Base-by-base conservation (phyloP, 2,888 invertebrate genomes). In the Thysanoteuthis rhombus region DNA sequence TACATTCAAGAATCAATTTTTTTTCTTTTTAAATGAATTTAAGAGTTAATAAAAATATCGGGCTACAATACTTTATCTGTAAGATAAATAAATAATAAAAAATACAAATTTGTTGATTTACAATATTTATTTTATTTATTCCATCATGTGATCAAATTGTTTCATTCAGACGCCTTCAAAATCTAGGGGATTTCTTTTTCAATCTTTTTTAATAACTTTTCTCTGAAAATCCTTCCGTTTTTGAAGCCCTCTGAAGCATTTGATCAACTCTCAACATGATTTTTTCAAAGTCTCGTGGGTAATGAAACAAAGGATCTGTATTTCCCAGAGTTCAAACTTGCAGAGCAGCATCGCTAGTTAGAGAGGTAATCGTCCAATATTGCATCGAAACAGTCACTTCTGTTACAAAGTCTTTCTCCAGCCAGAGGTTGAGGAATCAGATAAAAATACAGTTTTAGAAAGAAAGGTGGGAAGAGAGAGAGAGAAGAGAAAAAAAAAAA, bases 51-150 rank as follows among this genome's bases (percentile, higher is more conserved):
- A n/a, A n/a, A n/a, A n/a, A n/a, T n/a, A n/a, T n/a, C n/a, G n/a
- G n/a, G n/a, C n/a, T n/a, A n/a, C n/a, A n/a, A n/a, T n/a, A n/a
- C n/a, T n/a, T n/a, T n/a, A n/a, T n/a, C n/a, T n/a, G 5, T 32
- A 58, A 6, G 32, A 58, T 2, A 58, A 58, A 58, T 6, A 28
- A n/a, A n/a, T n/a, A 75, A 75, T 4, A 75, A n/a, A 10, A 75
- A n/a, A 75, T 52, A 75, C 75, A 75, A 75, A 75, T 75, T 75
- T 58, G 58, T 32, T 75, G n/a, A 75, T 75, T 75, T 75, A 75
- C n/a, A 75, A 75, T 75, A 75, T 75, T 75, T 75, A 75, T 75
- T 75, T 58, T 75, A 75, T 75, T 75, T 75, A 75, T 75, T 75
- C 28, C n/a, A n/a, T 36, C 4, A n/a, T 36, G n/a, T 75, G n/a